phyloP scores from a whole-genome alignment of 2,113 vertebrate genomes.

The Megaceryle maxima region DNA sequence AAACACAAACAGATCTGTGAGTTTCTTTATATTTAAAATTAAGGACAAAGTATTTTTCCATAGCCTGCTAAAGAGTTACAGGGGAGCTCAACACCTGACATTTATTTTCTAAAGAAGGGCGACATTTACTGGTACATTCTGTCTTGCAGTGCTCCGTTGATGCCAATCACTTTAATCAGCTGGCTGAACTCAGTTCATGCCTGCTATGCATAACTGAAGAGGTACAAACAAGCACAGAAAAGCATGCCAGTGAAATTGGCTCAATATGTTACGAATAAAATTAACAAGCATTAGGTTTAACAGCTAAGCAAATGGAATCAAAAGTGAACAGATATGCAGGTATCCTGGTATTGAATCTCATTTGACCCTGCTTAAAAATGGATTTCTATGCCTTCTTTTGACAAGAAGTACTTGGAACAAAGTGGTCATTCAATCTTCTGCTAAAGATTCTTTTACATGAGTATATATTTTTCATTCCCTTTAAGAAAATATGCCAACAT shows the following conservation, averaged over 20 bases:
- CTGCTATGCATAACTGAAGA: slow-evolving; percentile 24
- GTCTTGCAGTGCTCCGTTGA: neutral
- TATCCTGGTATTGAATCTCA: neutral
- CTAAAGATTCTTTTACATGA: neutral
- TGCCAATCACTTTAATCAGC: slow-evolving; percentile 17
- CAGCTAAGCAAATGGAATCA: neutral
- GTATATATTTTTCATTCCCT: neutral
- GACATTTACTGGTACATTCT: neutral
- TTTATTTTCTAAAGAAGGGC: neutral
- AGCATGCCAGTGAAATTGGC: neutral
- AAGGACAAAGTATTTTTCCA: neutral
- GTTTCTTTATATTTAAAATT: neutral
- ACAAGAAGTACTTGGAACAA: neutral
- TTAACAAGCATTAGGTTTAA: neutral
- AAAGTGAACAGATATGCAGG: neutral
- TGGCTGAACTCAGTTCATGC: neutral
- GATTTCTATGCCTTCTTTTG: neutral
- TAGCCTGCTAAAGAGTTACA: neutral
- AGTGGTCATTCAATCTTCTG: neutral
- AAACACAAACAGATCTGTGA: neutral
- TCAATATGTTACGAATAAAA: neutral
- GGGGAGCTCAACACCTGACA: neutral
- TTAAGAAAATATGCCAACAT: neutral
- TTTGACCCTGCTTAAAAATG: neutral
- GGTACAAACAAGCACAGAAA: slow-evolving; percentile 3